A percentile compares a stretch with the other conserved stretches of the same genome.
Conservation (phyloP, 2,113 vertebrate species). For the Ammodytes marinus region DNA sequence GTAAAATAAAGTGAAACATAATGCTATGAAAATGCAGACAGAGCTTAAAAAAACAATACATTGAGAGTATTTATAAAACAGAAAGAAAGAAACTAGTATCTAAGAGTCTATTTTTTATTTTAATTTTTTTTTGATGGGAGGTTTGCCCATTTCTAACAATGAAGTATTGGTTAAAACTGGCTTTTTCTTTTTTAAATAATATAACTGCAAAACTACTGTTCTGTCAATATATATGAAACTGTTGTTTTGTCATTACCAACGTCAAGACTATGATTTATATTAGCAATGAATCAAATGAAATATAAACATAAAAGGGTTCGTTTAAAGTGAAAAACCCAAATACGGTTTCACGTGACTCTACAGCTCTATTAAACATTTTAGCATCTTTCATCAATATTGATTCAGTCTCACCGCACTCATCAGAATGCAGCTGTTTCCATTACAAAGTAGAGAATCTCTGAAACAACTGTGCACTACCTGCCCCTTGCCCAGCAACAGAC, state of each 20-base stretch:
- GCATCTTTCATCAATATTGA: not conserved
- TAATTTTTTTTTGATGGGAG: not conserved
- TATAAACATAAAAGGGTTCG: not conserved
- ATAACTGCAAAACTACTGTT: not conserved
- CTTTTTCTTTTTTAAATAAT: not conserved
- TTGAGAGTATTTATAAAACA: not conserved
- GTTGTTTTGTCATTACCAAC: not conserved
- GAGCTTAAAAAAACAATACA: conserved; percentile 3
- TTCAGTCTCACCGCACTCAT: not conserved
- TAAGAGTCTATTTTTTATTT: not conserved
- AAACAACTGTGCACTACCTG: not conserved
- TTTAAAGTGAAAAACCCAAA: not conserved
- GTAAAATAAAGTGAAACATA: not conserved
- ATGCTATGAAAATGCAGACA: not conserved
- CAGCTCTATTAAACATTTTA: not conserved
- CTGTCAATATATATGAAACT: not conserved
- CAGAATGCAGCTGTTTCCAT: conserved; percentile 15
- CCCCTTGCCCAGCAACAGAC: no score
- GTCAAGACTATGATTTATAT: not conserved
- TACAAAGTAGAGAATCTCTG: not conserved
- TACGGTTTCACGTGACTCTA: not conserved
- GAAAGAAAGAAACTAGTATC: not conserved
- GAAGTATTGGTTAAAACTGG: not conserved
- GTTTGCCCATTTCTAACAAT: not conserved
- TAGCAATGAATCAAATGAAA: not conserved